Conservation (phyloP, 2,113 vertebrate genomes). For the Nannobrachium achirus region DNA sequence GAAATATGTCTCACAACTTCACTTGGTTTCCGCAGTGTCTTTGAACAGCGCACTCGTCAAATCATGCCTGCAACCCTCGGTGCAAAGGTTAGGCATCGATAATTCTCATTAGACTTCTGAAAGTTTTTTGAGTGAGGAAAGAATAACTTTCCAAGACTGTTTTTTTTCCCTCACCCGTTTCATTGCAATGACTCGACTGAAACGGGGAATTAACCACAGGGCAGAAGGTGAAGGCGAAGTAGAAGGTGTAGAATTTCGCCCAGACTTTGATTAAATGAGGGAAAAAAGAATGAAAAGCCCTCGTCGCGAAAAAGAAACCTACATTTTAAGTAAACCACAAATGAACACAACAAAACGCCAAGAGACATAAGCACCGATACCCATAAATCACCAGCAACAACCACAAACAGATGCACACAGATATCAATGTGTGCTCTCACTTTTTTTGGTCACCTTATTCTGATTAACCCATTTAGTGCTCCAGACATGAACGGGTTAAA, state of each 20-base stretch:
- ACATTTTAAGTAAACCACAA: not conserved
- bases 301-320: not conserved
- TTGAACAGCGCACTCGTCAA: conserved; percentile 53
- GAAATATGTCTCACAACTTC: conserved; percentile 53
- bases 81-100: conserved; percentile 52
- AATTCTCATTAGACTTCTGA: conserved; percentile 61
- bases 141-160: conserved; percentile 53
- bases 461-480: no score
- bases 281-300: not conserved
- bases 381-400: not conserved
- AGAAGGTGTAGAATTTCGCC: not conserved
- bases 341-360: not conserved
- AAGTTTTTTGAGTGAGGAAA: conserved; percentile 43
- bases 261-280: not conserved
- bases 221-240: conserved; percentile 1
- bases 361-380: not conserved
- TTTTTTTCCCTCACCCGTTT: conserved; percentile 16
- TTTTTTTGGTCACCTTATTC: no score
- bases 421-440: no score
- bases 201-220: conserved; percentile 16
- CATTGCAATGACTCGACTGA: conserved; percentile 26
- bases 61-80: conserved; percentile 58
- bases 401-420: no score
- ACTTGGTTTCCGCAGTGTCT: conserved; percentile 47
- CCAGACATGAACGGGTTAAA: no score